Evolutionary conservation across 2,888 invertebrate species (phyloP).

Genomic region (Apodemia hepburni): DNA sequence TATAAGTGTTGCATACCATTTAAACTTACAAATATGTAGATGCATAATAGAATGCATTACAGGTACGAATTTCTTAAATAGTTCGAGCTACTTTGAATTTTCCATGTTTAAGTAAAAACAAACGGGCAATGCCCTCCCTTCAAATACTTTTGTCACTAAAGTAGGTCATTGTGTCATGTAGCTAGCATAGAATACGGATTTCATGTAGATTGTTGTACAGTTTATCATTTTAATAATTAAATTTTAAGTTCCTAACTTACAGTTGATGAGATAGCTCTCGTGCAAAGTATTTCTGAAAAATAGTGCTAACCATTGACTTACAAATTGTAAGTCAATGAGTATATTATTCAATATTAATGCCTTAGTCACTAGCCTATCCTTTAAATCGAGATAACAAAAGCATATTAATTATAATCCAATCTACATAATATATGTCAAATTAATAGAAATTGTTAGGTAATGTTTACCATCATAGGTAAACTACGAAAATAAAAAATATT

Average conservation of each 20-base stretch:
- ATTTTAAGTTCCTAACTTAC: no score
- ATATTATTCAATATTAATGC: no score
- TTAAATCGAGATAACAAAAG: no score
- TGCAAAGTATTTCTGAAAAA: no score
- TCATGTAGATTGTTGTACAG: no score
- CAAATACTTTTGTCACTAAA: conserved; percentile 55
- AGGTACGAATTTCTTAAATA: conserved; percentile 17
- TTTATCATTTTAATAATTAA: no score
- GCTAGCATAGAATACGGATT: conserved; percentile 7
- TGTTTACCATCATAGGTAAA: background rate
- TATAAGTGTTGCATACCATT: background rate
- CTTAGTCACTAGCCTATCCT: no score
- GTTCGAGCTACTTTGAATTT: conserved; percentile 4
- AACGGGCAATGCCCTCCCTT: conserved; percentile 42
- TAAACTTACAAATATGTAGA: background rate
- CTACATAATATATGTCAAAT: background rate
- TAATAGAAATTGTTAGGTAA: background rate
- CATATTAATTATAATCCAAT: no score
- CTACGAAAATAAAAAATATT: background rate
- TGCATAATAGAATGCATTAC: background rate
- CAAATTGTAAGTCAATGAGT: no score
- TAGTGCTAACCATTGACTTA: no score
- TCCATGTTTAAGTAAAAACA: conserved; percentile 15
- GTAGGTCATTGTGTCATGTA: conserved; percentile 46
- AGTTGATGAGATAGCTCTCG: no score